Evolutionary conservation across 1,140 invertebrate species (phyloP).

Genomic region (Anoplophora glabripennis): DNA sequence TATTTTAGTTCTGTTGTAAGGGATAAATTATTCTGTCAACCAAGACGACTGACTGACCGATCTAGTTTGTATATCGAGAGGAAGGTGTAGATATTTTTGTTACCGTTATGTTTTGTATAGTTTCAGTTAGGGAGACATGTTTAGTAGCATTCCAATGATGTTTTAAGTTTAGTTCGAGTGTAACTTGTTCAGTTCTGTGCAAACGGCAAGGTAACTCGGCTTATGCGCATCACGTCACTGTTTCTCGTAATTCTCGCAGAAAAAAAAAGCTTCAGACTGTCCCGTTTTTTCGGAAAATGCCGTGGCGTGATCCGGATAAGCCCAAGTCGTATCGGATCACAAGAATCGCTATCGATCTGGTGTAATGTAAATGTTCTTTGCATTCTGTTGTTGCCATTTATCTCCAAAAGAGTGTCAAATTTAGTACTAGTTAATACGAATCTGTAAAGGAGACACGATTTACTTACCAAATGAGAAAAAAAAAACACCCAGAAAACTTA

Average conservation of each 20-base stretch:
- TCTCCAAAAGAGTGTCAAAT: conserved; percentile 31
- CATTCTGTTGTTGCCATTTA: background rate
- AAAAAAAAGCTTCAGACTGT: too few species aligned
- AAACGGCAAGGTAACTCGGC: too few species aligned
- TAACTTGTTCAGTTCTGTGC: too few species aligned
- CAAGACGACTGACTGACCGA: conserved; percentile 23
- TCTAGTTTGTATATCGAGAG: conserved; percentile 16
- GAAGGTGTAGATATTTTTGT: conserved; percentile 34
- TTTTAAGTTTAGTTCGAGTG: too few species aligned
- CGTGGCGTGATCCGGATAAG: too few species aligned
- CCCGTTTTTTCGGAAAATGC: too few species aligned
- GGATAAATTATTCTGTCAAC: background rate
- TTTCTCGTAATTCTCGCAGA: too few species aligned
- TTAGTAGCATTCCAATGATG: conserved; percentile 33
- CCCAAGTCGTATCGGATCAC: too few species aligned
- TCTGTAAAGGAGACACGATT: too few species aligned
- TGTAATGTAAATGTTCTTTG: background rate
- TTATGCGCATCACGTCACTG: too few species aligned
- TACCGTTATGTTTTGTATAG: conserved; percentile 31
- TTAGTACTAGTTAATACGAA: conserved; percentile 20
- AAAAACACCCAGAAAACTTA: conserved; percentile 6
- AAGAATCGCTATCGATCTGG: too few species aligned
- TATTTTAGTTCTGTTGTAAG: too few species aligned
- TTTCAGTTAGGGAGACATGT: conserved; percentile 21
- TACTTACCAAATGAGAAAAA: background rate